Conservation (phyloP, 1,140 invertebrate species). For the Drosophila neocordata region DNA sequence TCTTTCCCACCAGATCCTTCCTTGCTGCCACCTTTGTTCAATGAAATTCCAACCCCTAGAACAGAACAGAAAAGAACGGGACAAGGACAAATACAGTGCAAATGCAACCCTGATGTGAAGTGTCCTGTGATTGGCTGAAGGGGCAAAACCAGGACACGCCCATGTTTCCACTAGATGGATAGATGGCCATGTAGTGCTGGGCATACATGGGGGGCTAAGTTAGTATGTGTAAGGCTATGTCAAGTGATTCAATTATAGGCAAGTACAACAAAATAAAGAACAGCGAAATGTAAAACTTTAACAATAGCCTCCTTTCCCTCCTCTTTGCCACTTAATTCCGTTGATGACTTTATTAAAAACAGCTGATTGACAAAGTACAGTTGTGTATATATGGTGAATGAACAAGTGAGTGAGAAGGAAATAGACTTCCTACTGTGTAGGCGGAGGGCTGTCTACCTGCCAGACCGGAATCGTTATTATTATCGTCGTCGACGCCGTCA, state of each 20-base stretch:
- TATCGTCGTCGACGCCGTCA: constrained; percentile 39
- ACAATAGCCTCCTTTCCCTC: constrained; percentile 4
- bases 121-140: constrained; percentile 42
- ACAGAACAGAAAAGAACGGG: not conserved
- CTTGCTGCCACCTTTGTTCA: not conserved
- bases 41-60: constrained; percentile 11
- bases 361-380: constrained; percentile 49
- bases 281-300: constrained; percentile 14
- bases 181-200: not conserved
- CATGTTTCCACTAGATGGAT: not conserved
- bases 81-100: constrained; percentile 44
- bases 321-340: constrained; percentile 20
- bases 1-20: constrained; percentile 20
- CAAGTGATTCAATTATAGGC: constrained; percentile 68
- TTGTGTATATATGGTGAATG: constrained; percentile 35
- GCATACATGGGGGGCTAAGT: not conserved
- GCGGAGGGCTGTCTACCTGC: not conserved
- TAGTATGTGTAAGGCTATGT: constrained; percentile 60
- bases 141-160: constrained; percentile 44
- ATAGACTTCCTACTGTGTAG: not conserved
- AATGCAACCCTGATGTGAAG: constrained; percentile 26
- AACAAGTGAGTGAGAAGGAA: not conserved
- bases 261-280: constrained; percentile 49
- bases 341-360: constrained; percentile 33
- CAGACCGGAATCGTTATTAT: constrained; percentile 15